These are phyloP conservation scores for Mustela erminea DNA, from an alignment of 2,797 vertebrate genomes.

Conservation along the genomic window DNA sequence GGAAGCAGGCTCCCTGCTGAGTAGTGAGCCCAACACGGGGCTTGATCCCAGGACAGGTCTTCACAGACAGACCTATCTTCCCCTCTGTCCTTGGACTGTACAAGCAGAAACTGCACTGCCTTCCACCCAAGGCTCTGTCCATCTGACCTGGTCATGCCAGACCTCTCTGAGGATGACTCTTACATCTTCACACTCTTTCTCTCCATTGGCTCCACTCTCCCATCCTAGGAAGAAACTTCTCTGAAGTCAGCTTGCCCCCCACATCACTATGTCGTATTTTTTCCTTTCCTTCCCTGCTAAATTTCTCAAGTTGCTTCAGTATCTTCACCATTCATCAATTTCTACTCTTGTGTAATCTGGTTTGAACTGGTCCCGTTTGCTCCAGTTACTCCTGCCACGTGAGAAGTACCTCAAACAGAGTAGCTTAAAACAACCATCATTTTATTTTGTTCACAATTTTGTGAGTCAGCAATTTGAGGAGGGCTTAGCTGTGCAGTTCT, in stretches of 20 bases:
- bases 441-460: neutral
- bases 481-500: neutral
- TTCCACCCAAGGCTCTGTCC: neutral
- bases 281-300: neutral
- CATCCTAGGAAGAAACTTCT: neutral
- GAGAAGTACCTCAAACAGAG: neutral
- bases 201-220: neutral
- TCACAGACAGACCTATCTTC: no score
- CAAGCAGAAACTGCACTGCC: neutral
- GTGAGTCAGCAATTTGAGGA: neutral
- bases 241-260: neutral
- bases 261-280: neutral
- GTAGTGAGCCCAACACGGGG: no score
- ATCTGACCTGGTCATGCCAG: neutral
- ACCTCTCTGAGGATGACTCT: neutral
- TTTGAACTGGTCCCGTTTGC: neutral
- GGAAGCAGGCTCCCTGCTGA: no score
- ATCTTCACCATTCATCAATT: neutral
- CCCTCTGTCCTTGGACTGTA: neutral
- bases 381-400: neutral
- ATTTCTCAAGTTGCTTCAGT: neutral
- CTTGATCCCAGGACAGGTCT: neutral
- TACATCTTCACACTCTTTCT: neutral
- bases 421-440: neutral
- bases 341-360: neutral